These are phyloP conservation scores for Silurus lanzhouensis DNA, from an alignment of 2,797 vertebrate species.

Conservation along the genomic window DNA sequence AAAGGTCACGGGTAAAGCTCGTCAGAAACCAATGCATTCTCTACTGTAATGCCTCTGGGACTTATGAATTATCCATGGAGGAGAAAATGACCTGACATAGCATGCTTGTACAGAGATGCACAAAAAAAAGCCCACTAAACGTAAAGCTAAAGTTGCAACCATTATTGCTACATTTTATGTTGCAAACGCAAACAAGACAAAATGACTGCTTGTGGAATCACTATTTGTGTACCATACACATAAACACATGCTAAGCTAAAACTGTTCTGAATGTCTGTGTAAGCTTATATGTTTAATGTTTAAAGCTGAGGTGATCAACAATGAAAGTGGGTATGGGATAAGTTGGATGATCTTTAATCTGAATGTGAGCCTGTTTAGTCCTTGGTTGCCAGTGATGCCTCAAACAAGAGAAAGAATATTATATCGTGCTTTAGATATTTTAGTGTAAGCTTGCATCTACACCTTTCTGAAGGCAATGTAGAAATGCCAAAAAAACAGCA, in stretches of 20 bases:
- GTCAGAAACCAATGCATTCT: neutral
- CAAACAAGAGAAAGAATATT: neutral
- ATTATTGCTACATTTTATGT: conserved; percentile 28
- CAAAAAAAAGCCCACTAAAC: conserved; percentile 12
- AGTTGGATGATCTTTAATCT: neutral
- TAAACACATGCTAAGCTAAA: conserved; percentile 2
- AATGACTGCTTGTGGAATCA: conserved; percentile 21
- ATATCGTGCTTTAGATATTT: neutral
- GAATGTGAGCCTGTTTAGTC: neutral
- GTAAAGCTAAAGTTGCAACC: conserved; percentile 19
- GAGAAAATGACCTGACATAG: neutral
- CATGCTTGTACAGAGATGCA: conserved; percentile 9
- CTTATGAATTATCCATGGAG: neutral
- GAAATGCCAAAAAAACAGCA: conserved; percentile 28
- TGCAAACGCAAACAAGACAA: conserved; percentile 2
- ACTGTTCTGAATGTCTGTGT: conserved; percentile 1
- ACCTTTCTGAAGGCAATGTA: conserved; percentile 28
- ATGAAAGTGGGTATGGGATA: neutral
- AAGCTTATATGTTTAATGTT: conserved; percentile 4
- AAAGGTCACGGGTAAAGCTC: neutral
- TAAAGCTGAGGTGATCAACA: neutral
- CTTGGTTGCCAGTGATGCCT: neutral
- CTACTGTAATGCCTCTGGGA: neutral
- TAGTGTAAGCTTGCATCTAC: conserved; percentile 13
- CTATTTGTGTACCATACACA: neutral